A percentile compares a stretch with the other conserved stretches of the same genome.
These are phyloP conservation scores for Aphrophora alni DNA, from an alignment of 2,888 invertebrate species.

Conservation along the genomic window DNA sequence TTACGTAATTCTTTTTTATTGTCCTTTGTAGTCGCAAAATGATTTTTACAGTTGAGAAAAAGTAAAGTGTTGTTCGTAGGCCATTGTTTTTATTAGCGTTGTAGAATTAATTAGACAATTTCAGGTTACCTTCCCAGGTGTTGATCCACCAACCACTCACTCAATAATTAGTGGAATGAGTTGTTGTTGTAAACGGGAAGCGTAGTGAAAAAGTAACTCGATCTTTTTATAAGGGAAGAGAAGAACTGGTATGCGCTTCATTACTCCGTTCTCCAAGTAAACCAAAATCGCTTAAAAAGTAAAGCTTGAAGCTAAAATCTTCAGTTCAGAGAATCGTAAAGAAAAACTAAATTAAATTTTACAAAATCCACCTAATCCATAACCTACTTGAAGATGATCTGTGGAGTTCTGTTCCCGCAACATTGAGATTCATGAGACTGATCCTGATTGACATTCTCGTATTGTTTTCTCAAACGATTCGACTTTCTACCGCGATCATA, in stretches of 20 bases:
- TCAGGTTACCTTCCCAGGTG: background rate
- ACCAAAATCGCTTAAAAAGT: background rate
- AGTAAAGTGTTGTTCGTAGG: background rate
- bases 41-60: background rate
- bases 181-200: slow-evolving; percentile 1
- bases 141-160: background rate
- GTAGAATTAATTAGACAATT: background rate
- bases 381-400: background rate
- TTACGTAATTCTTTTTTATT: too few species aligned
- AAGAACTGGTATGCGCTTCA: background rate
- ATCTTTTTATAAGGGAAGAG: background rate
- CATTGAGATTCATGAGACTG: background rate
- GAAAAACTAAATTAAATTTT: background rate
- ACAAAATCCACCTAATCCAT: background rate
- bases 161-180: background rate
- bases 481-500: background rate
- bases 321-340: background rate
- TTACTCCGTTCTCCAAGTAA: background rate
- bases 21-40: background rate
- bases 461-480: background rate
- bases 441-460: background rate
- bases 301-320: background rate
- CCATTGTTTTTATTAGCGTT: background rate
- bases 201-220: background rate
- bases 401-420: background rate